phyloP scores from a whole-genome alignment of 2,888 invertebrate genomes.

The Gymnocheta viridis region DNA sequence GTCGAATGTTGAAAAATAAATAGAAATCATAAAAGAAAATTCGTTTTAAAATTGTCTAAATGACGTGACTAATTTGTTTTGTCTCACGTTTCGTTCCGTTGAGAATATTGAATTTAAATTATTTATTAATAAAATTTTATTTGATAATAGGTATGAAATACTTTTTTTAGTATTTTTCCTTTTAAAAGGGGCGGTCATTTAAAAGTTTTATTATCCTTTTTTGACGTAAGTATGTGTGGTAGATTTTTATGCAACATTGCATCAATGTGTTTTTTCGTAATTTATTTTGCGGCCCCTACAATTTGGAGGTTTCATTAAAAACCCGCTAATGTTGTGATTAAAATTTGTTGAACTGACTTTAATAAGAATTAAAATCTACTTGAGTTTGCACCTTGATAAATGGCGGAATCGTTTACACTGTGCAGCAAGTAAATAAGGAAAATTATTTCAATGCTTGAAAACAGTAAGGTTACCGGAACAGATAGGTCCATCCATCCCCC shows the following conservation, averaged over 20 bases:
- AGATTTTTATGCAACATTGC: background rate
- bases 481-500: too few species aligned
- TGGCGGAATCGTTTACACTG: constrained; percentile 5
- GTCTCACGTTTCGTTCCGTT: background rate
- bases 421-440: background rate
- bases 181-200: background rate
- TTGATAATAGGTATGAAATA: constrained; percentile 2
- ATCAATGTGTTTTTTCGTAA: background rate
- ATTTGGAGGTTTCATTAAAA: constrained; percentile 38
- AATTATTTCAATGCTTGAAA: background rate
- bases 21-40: constrained; percentile 4
- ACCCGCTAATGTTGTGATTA: constrained; percentile 47
- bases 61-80: constrained; percentile 42
- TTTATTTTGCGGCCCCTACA: constrained; percentile 7
- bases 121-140: constrained; percentile 14
- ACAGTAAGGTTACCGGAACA: background rate
- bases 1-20: background rate
- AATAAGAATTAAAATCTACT: constrained; percentile 44
- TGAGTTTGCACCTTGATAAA: constrained; percentile 61
- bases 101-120: constrained; percentile 47
- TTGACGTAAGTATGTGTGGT: background rate
- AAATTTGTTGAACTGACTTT: constrained; percentile 50
- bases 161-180: background rate
- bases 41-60: constrained; percentile 44
- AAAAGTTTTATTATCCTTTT: background rate